Percentiles rank a stretch among this genome's conserved stretches.
Evolutionary conservation across 2,888 invertebrate genomes (phyloP).

Genomic region (Metalampra italica): DNA sequence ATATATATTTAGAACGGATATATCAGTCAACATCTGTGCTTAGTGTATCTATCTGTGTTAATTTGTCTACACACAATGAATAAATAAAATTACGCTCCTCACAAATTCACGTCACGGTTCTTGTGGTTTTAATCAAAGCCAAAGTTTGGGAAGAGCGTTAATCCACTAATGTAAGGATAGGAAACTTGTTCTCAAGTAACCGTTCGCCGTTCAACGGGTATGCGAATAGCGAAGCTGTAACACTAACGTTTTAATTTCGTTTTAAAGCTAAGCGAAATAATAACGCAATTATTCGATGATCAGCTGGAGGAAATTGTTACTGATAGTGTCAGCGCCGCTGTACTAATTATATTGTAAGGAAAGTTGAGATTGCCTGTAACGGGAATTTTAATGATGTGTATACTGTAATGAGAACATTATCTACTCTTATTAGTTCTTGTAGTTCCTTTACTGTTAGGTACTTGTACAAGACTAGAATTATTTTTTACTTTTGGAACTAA

Average conservation of each 20-base stretch:
- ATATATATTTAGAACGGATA: no score
- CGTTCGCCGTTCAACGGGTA: conserved; percentile 5
- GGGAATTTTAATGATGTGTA: no score
- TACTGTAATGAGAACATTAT: no score
- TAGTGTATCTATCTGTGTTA: no score
- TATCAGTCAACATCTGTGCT: no score
- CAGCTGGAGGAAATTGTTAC: neutral
- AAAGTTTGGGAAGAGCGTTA: conserved; percentile 47
- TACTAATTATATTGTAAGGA: no score
- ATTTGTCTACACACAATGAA: neutral
- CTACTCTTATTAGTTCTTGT: no score
- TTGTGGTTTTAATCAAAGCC: conserved; percentile 49
- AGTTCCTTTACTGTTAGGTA: no score
- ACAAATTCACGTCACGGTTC: conserved; percentile 48
- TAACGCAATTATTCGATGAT: neutral
- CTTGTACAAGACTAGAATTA: no score
- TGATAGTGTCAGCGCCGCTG: neutral
- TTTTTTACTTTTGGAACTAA: no score
- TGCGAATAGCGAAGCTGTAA: neutral
- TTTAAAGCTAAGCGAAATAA: neutral
- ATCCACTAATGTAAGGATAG: conserved; percentile 50
- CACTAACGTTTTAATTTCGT: neutral
- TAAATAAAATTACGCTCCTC: conserved; percentile 26
- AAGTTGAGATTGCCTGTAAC: no score
- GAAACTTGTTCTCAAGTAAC: conserved; percentile 22